Evolutionary conservation across 1,140 invertebrate genomes (phyloP), one percentile per base, ranked within the genome.

Genomic region (Propsilocerus akamusi): DNA sequence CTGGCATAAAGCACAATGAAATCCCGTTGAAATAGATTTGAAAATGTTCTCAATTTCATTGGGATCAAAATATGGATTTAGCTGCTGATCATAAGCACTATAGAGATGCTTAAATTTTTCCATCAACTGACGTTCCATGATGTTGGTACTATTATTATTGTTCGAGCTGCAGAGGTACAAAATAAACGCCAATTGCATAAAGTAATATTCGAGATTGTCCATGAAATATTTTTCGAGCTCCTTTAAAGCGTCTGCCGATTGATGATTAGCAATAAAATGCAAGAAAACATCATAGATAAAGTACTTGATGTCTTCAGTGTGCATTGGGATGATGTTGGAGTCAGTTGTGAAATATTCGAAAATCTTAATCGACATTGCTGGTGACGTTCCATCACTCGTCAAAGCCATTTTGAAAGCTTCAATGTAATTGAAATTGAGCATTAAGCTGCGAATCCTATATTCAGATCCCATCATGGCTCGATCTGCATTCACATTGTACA

Each of bases 291-390:
- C 56, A 53, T 65, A 63, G 48, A 65, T 65, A 17, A 65, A 56
- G 55, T 59, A 60, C 55, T 63, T 65, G 22, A 65, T 54, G 51
- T 65, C 63, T 8, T 58, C 53, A 3, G 63, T 54, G 26, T 59
- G 55, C 49, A 65, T 53, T 4, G 63, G 63, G 48, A 65, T 62
- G 46, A 62, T 62, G 20, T 59, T 59, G n/a, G 63, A 59, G 46
- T 65, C 63, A 53, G 65, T 65, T 51, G 61, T 64, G 23, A 65
- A 65, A 53, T 65, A 65, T 55, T 65, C 63, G 41, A 65, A 65
- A 0, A 65, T 52, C 54, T 63, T 63, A 0, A 65, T 54, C 0
- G 61, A 56, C 28, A 60, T 60, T 30, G 55, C 53, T 12, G 57
- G 55, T 26, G 37, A 58, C 14, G 58, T 54, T 25, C 59, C 60